Evolutionary conservation across 2,113 vertebrate species (phyloP), one percentile per base, ranked within the genome.

Genomic region (Misgurnus anguillicaudatus): DNA sequence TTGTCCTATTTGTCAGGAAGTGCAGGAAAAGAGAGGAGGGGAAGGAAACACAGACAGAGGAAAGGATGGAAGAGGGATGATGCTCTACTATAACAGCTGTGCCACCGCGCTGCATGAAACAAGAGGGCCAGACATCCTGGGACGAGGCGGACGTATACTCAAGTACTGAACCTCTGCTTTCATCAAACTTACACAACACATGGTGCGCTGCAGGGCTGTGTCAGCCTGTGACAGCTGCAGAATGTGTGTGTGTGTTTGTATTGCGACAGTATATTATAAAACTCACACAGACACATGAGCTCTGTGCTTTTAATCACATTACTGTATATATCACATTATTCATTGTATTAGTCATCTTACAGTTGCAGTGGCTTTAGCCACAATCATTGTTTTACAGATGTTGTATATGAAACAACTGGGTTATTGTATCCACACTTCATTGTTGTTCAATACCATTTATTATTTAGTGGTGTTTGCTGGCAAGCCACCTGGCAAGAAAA

Each of bases 191-290:
- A 78, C 69, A 71, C 61, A 81, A 81, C 83, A 84, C 83, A 84
- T 78, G 79, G 79, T 81, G 75, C 68, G 51, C 79, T 81, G 75
- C 82, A 84, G 75, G 82, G 75, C 77, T 79, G 51, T 80, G 64
- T 73, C 75, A 84, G 64, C 70, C 41, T 41, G 83, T 84, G 75
- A 65, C 48, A 64, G 70, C 71, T 72, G 63, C 62, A 61, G 74
- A 79, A 80, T 48, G 65, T 57, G 41, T 70, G 78, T 77, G 65
- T 61, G 57, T 14, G 61, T 41, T 38, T 19, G 21, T 65, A 62
- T 5, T 58, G 17, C 55, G 39, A 70, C 41, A 51, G 16, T 38
- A n/a, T 57, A 19, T n/a, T 10, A 11, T 10, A 57, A 57, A 57
- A 57, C 60, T 17, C n/a, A 55, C 69, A 73, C 72, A 13, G 42